These are phyloP conservation scores for Drosophila setifemur DNA, from an alignment of 1,140 invertebrate genomes.

Conservation along the genomic window DNA sequence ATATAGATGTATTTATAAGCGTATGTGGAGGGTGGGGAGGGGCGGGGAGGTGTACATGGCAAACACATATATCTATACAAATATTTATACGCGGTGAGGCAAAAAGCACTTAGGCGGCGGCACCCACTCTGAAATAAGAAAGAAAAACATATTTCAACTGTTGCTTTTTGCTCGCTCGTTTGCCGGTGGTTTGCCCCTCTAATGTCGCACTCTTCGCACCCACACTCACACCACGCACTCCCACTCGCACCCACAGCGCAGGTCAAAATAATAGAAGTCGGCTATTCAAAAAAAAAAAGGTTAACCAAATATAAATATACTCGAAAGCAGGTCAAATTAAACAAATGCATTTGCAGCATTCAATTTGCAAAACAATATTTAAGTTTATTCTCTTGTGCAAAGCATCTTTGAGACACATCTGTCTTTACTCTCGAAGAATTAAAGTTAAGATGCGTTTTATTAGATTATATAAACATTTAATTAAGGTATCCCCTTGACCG, in stretches of 20 bases:
- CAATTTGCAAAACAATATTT: too few relatives aligned
- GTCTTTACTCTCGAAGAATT: too few relatives aligned
- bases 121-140: slow-evolving; percentile 66
- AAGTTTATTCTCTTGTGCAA: too few relatives aligned
- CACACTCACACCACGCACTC: slow-evolving; percentile 19
- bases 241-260: slow-evolving; percentile 13
- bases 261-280: slow-evolving; percentile 9
- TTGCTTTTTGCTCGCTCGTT: slow-evolving; percentile 40
- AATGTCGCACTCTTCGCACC: slow-evolving; percentile 26
- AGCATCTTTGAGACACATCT: too few relatives aligned
- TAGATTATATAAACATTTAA: background rate
- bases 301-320: background rate
- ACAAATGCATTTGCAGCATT: too few relatives aligned
- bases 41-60: background rate
- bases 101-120: slow-evolving; percentile 68
- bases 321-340: too few relatives aligned
- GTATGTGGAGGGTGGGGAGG: background rate
- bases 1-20: slow-evolving; percentile 52
- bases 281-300: background rate
- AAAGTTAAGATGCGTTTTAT: too few relatives aligned
- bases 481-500: too few relatives aligned
- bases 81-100: slow-evolving; percentile 65
- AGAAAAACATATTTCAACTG: slow-evolving; percentile 64
- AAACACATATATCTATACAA: slow-evolving; percentile 48
- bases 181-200: slow-evolving; percentile 43